A percentile compares a stretch with the other conserved stretches of the same genome.
Conservation (phyloP, 1,140 invertebrate genomes). For the Frieseomelitta varia region DNA sequence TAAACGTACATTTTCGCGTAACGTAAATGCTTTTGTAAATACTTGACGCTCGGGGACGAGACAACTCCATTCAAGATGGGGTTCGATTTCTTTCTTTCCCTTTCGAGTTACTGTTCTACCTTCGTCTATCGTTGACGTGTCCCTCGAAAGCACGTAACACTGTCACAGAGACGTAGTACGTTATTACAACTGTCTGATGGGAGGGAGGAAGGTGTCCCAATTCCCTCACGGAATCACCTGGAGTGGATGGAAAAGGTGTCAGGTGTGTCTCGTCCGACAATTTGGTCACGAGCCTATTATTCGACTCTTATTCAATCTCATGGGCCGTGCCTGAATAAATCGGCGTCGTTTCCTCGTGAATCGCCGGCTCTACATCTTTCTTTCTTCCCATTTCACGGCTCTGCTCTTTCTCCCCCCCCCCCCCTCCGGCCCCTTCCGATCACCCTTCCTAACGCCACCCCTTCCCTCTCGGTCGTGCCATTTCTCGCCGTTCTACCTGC, state of each 20-base stretch:
- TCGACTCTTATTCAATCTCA: slow-evolving; percentile 62
- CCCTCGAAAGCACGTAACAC: background rate
- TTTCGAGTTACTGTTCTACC: background rate
- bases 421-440: too few species aligned
- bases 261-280: slow-evolving; percentile 58
- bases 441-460: too few species aligned
- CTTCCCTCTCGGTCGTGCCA: background rate
- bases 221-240: slow-evolving; percentile 12
- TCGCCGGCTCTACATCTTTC: slow-evolving; percentile 58
- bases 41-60: fast-evolving
- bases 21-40: background rate
- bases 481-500: slow-evolving; percentile 23
- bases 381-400: slow-evolving; percentile 52
- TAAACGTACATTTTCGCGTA: background rate
- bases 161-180: background rate
- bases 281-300: slow-evolving; percentile 67
- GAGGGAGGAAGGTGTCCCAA: slow-evolving; percentile 2
- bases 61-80: background rate
- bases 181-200: background rate
- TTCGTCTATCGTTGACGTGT: too few species aligned
- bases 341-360: slow-evolving; percentile 56
- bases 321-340: slow-evolving; percentile 62
- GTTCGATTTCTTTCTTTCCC: background rate
- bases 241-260: slow-evolving; percentile 31
- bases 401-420: background rate